These are phyloP conservation scores for Apostichopus parvimensis DNA, from an alignment of 35 echinoderm and acorn worm species.

Conservation along the genomic window DNA sequence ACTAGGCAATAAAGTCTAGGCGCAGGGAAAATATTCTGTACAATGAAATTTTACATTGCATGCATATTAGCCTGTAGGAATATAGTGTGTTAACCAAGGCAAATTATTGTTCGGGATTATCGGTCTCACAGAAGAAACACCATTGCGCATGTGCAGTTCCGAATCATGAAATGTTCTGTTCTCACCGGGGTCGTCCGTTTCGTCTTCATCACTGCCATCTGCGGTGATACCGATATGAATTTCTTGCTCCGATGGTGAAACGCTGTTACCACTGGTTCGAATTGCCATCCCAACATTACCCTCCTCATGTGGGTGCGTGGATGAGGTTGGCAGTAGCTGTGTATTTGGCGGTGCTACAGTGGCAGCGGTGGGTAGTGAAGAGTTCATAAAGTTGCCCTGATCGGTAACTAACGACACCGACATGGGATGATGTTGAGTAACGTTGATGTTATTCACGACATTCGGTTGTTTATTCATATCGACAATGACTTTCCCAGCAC, in stretches of 20 bases:
- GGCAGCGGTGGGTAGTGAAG: neutral
- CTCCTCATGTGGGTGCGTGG: neutral
- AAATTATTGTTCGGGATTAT: too few relatives aligned
- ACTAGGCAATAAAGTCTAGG: too few relatives aligned
- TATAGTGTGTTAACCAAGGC: too few relatives aligned
- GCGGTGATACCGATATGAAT: neutral
- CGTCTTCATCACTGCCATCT: neutral
- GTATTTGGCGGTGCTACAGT: conserved; percentile 22
- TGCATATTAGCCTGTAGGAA: too few relatives aligned
- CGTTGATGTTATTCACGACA: neutral
- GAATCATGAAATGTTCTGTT: too few relatives aligned
- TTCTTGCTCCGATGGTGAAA: neutral
- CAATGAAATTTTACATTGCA: too few relatives aligned
- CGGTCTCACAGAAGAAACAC: too few relatives aligned
- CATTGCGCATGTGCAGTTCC: too few relatives aligned
- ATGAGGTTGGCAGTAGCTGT: neutral
- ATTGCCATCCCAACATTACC: neutral
- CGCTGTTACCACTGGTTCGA: neutral
- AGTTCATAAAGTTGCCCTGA: neutral
- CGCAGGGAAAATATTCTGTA: too few relatives aligned
- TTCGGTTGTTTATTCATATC: neutral
- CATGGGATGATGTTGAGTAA: neutral
- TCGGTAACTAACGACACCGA: neutral
- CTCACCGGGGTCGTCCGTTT: neutral
- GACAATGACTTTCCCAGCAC: neutral